Base-by-base conservation (phyloP, 2,113 vertebrate genomes). In the Malurus melanocephalus region DNA sequence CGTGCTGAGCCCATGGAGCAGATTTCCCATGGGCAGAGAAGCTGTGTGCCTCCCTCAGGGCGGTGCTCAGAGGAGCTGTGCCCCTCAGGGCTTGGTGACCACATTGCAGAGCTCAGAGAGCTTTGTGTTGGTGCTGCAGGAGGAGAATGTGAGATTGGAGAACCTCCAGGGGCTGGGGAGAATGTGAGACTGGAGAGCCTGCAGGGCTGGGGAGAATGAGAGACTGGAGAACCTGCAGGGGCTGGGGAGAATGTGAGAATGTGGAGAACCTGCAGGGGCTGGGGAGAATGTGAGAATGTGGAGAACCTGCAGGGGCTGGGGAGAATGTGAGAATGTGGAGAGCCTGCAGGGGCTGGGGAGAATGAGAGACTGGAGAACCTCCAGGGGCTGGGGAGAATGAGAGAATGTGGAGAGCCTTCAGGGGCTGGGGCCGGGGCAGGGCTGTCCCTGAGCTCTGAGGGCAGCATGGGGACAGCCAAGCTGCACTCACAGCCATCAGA, bases 401-500 rank as follows among this genome's bases (percentile, higher is more conserved):
- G n/a, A n/a, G n/a, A 5, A 11, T 8, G 35, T 38, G 16, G 59
- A 32, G 62, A 26, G 4, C 20, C 33, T 30, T 13, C 16, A 14
- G 40, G 66, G 26, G 53, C 74, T 61, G 68, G 66, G n/a, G 45
- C 45, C 42, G 46, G 33, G 13, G 65, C 32, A 60, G 71, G 32
- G 18, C 45, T 57, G 69, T 56, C 46, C 18, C 46, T 55, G 59
- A 60, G 42, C 40, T 59, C 66, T 38, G 38, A 27, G 69, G 17
- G 20, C 49, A 69, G 30, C 35, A 14, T 6, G 18, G 32, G 30
- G 35, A 35, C 33, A 38, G 32, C 55, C 55, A 61, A 65, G n/a
- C n/a, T n/a, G n/a, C 4, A 2, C 30, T 52, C 1, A 4, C 1
- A 16, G 52, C 52, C 15, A 3, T 7, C 0, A 0, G 16, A 27